Percentiles rank a stretch among this genome's conserved stretches.
Conservation (phyloP, 2,113 vertebrate species). For the Pelobates fuscus region DNA sequence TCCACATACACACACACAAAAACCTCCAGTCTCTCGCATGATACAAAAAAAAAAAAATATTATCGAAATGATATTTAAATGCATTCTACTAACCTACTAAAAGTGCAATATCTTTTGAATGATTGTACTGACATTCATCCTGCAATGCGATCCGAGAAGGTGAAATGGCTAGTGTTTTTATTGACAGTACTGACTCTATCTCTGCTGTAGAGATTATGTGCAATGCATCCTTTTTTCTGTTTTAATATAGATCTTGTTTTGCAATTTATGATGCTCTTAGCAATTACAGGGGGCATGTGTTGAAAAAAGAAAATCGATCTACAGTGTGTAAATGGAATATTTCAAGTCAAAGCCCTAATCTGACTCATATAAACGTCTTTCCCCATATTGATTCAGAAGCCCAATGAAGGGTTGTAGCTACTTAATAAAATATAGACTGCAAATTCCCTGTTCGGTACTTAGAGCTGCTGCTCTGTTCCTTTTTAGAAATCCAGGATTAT, state of each 20-base stretch:
- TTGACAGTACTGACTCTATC: slow-evolving; percentile 35
- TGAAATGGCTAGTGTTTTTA: slow-evolving; percentile 39
- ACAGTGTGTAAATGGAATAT: slow-evolving; percentile 50
- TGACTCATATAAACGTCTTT: slow-evolving; percentile 51
- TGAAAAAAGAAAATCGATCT: slow-evolving; percentile 45
- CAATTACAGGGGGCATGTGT: slow-evolving; percentile 47
- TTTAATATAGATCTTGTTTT: slow-evolving; percentile 50
- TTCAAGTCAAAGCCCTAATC: slow-evolving; percentile 42
- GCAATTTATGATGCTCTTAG: slow-evolving; percentile 52
- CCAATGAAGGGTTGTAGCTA: slow-evolving; percentile 43
- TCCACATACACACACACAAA: no score
- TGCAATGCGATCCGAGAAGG: slow-evolving; percentile 8
- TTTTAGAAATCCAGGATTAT: slow-evolving; percentile 1
- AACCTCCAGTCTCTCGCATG: no score
- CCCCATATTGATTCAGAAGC: slow-evolving; percentile 46
- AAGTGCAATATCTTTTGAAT: background rate
- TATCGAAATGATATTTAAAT: slow-evolving; percentile 16
- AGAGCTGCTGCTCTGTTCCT: background rate
- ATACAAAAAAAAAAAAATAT: slow-evolving; percentile 2
- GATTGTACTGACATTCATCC: slow-evolving; percentile 30
- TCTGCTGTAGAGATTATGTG: slow-evolving; percentile 34
- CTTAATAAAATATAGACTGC: slow-evolving; percentile 44
- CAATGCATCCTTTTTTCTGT: slow-evolving; percentile 7
- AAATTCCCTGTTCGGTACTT: slow-evolving; percentile 41
- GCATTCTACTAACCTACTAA: slow-evolving; percentile 4